Conservation (phyloP, 2,797 vertebrate species). For the Semaprochilodus insignis region DNA sequence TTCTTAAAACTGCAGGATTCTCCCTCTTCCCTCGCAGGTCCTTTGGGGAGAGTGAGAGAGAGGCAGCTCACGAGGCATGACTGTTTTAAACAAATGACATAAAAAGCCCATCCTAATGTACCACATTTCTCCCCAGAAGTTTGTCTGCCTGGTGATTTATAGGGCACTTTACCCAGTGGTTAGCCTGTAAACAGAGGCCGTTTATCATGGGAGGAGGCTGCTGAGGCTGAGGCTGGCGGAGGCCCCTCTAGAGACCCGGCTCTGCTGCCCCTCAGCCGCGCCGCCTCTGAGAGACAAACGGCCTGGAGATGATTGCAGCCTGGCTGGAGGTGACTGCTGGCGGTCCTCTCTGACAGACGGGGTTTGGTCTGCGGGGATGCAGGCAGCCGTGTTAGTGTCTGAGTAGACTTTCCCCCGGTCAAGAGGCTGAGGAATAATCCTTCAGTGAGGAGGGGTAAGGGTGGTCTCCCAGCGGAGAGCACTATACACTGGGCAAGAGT, state of each 20-base stretch:
- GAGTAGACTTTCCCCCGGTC: constrained; percentile 41
- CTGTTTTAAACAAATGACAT: constrained; percentile 69
- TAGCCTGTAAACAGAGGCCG: constrained; percentile 73
- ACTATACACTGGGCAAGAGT: constrained; percentile 26
- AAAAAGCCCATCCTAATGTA: constrained; percentile 70
- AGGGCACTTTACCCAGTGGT: constrained; percentile 71
- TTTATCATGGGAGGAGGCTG: constrained; percentile 62
- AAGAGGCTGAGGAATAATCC: constrained; percentile 42
- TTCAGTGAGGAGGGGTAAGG: constrained; percentile 33
- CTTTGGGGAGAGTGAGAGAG: constrained; percentile 38
- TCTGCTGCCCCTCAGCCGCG: constrained; percentile 51
- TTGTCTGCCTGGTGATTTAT: constrained; percentile 71
- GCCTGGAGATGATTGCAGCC: constrained; percentile 64
- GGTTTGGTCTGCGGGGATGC: constrained; percentile 58
- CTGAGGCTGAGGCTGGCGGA: constrained; percentile 45
- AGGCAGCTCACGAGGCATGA: constrained; percentile 57
- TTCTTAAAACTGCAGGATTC: constrained; percentile 35
- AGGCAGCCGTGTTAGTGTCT: constrained; percentile 46
- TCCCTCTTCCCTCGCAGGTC: constrained; percentile 35
- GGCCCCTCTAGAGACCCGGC: constrained; percentile 62
- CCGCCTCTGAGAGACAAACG: constrained; percentile 48
- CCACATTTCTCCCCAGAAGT: constrained; percentile 68
- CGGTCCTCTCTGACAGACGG: constrained; percentile 60
- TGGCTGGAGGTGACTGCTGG: constrained; percentile 57
- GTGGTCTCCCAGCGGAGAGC: constrained; percentile 39